Percentiles rank a stretch among this genome's conserved stretches.
phyloP scores from a whole-genome alignment of 1,140 invertebrate genomes.

The Nasonia vitripennis region DNA sequence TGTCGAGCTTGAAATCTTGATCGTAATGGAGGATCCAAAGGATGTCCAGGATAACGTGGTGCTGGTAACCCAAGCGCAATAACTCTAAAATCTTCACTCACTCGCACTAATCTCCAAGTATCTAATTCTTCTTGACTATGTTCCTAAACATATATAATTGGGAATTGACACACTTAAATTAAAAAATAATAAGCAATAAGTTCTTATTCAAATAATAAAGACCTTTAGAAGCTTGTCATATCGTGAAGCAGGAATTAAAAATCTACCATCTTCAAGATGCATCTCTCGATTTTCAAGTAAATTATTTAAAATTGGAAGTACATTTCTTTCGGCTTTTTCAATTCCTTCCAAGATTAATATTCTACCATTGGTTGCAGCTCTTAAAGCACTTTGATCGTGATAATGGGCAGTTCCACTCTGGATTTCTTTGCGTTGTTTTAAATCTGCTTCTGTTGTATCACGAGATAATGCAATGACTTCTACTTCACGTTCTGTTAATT shows the following conservation, averaged over 20 bases:
- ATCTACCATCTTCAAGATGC: slow-evolving; percentile 97
- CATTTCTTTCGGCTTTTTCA: slow-evolving; percentile 98
- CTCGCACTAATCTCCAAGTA: slow-evolving; percentile 90
- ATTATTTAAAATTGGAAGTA: slow-evolving; percentile 98
- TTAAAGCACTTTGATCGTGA: slow-evolving; percentile 96
- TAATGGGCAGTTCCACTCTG: slow-evolving; percentile 90
- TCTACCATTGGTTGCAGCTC: slow-evolving; percentile 91
- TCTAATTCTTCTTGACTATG: slow-evolving; percentile 87
- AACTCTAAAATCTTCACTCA: slow-evolving; percentile 93
- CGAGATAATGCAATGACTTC: slow-evolving; percentile 96
- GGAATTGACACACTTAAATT: slow-evolving; percentile 7
- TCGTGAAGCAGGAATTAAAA: slow-evolving; percentile 89
- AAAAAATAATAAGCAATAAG: slow-evolving; percentile 34
- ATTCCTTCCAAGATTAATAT: slow-evolving; percentile 96
- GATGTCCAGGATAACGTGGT: slow-evolving; percentile 91
- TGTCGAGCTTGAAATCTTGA: slow-evolving; percentile 96
- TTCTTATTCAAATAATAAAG: background rate
- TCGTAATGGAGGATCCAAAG: slow-evolving; percentile 95
- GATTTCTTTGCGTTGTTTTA: slow-evolving; percentile 97
- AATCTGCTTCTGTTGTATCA: slow-evolving; percentile 97
- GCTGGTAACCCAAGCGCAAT: slow-evolving; percentile 93
- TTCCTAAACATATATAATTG: slow-evolving; percentile 76
- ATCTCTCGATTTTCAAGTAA: slow-evolving; percentile 98
- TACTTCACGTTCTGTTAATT: slow-evolving; percentile 91
- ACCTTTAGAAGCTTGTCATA: slow-evolving; percentile 94